Base-by-base conservation (phyloP, 1,140 invertebrate species). In the Aphaenogaster rudis region DNA sequence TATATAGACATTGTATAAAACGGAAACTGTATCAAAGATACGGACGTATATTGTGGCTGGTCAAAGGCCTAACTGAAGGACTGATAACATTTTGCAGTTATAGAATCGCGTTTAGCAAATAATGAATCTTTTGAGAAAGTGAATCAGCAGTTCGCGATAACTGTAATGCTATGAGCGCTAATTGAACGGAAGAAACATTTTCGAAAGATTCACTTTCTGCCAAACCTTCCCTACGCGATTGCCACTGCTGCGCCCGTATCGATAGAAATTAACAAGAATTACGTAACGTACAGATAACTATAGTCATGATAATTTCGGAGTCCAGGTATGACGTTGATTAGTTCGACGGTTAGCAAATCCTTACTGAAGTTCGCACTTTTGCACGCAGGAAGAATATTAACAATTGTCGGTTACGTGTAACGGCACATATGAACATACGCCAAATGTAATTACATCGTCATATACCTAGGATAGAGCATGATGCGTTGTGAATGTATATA, bases 371-470 rank as follows among this genome's bases (percentile, higher is more conserved):
- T 88, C 89, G 81, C 77, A 64, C 61, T 77, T 89, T 86, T 89
- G 86, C 81, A 87, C 85, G 84, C 77, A 86, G 90, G 90, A 91
- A 91, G 90, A 91, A 91, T 91, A 88, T 91, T 78, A 91, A 91
- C 86, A 91, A 63, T 74, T 88, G 84, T 71, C 52, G 57, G 71
- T 89, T 89, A 89, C 74, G 63, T 86, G 67, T 87, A 63, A 88
- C 86, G 84, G 90, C 88, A 69, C 86, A 74, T 91, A 78, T 74
- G 87, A 89, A 91, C 89, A 77, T 89, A 91, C 92, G 92, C 84
- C 89, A 74, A 88, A 91, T 93, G 89, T 92, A 93, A 93, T 91
- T 92, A 93, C 92, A 93, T 92, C 88, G 91, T 93, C 89, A 87
- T 90, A 91, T 92, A 93, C 82, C 88, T 91, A 92, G 82, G 85